Conservation (phyloP, 2,113 vertebrate species). For the Ictalurus furcatus region DNA sequence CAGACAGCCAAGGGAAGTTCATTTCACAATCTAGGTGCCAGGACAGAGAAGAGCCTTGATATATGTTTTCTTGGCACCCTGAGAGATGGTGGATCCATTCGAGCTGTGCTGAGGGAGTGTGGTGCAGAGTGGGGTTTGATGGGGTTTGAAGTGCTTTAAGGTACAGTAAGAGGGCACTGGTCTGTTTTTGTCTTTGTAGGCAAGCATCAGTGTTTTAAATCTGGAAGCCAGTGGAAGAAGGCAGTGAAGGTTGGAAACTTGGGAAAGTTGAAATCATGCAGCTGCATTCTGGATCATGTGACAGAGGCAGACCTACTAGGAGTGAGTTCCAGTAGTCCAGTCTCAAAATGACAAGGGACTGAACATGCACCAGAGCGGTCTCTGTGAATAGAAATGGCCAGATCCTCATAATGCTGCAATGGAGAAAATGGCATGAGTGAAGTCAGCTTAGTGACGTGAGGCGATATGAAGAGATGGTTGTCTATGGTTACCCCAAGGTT, state of each 20-base stretch:
- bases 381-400: neutral
- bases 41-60: neutral
- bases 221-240: neutral
- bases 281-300: neutral
- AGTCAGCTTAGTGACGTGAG: neutral
- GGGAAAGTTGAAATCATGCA: neutral
- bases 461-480: neutral
- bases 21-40: neutral
- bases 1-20: neutral
- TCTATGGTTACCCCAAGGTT: neutral
- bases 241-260: neutral
- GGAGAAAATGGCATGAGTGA: neutral
- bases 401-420: neutral
- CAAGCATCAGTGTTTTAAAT: neutral
- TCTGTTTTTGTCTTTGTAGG: neutral
- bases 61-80: neutral
- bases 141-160: neutral
- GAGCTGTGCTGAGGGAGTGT: neutral
- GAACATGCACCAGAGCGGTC: neutral
- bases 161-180: neutral
- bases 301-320: neutral
- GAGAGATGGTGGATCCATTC: neutral
- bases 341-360: neutral
- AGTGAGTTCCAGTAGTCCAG: neutral
- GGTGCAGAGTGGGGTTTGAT: neutral